These are phyloP conservation scores for Napeogenes inachia DNA, from an alignment of 2,888 invertebrate species.

Conservation along the genomic window DNA sequence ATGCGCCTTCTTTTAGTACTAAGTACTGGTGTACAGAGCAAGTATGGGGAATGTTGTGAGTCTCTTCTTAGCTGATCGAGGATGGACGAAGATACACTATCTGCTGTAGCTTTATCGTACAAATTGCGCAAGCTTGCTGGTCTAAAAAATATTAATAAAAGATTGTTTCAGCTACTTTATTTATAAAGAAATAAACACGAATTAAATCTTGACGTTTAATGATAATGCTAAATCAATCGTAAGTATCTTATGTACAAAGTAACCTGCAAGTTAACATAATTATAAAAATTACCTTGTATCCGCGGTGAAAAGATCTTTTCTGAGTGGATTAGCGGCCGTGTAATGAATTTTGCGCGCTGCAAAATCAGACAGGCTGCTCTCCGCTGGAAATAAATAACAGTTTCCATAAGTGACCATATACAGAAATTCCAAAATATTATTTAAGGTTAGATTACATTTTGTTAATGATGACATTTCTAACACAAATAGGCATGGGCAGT, in stretches of 20 bases:
- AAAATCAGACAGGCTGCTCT: constrained; percentile 93
- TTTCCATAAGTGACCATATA: constrained; percentile 8
- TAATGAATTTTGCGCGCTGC: constrained; percentile 87
- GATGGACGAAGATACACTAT: constrained; percentile 80
- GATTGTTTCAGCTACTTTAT: constrained; percentile 8
- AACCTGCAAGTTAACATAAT: background rate
- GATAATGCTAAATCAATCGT: background rate
- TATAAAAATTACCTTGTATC: constrained; percentile 75
- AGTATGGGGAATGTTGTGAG: constrained; percentile 82
- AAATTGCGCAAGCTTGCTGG: constrained; percentile 86
- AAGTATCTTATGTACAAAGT: background rate
- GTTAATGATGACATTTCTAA: no score
- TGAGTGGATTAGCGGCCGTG: constrained; percentile 82
- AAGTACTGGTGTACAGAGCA: constrained; percentile 89
- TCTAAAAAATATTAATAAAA: constrained; percentile 49
- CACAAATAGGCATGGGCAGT: no score
- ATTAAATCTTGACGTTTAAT: no score
- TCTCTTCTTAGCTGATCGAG: constrained; percentile 80
- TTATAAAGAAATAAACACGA: constrained; percentile 9
- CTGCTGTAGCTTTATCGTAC: constrained; percentile 87
- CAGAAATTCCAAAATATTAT: no score
- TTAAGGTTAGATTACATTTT: background rate
- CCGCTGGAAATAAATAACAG: constrained; percentile 82
- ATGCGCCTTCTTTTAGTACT: constrained; percentile 83
- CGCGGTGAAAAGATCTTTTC: constrained; percentile 85